These are phyloP conservation scores for Sebastes steindachneri DNA, from an alignment of 2,797 vertebrate species.

Conservation along the genomic window DNA sequence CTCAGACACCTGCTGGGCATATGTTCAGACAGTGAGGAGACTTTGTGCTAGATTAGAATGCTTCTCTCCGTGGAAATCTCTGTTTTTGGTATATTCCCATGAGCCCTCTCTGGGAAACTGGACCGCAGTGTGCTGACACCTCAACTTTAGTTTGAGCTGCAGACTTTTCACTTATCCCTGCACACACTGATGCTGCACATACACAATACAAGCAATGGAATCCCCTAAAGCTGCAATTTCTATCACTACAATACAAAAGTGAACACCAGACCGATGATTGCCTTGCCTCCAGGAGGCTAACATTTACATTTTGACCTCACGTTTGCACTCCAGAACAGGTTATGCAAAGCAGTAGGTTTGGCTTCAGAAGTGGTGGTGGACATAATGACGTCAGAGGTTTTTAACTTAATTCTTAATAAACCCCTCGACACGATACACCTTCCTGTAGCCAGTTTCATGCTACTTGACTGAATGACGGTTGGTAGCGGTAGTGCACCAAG, in stretches of 20 bases:
- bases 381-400: not conserved
- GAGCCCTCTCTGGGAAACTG: constrained; percentile 11
- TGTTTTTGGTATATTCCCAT: constrained; percentile 21
- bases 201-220: not conserved
- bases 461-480: accelerated
- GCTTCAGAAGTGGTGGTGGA: not conserved
- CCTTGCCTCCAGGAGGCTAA: not conserved
- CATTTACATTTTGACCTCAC: not conserved
- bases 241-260: not conserved
- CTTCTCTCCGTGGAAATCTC: constrained; percentile 11
- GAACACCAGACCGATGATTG: not conserved
- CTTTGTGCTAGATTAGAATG: constrained; percentile 18
- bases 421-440: not conserved
- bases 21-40: constrained; percentile 10
- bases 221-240: not conserved
- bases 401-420: not conserved
- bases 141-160: constrained; percentile 14
- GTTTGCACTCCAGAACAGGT: not conserved
- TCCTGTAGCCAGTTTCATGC: not conserved
- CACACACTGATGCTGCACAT: not conserved
- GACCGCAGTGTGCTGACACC: constrained; percentile 20
- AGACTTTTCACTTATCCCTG: not conserved
- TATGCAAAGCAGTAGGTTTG: not conserved
- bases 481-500: not conserved
- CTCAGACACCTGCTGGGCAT: constrained; percentile 30